Conservation (phyloP, 37 sponge, comb jelly and placozoan genomes). For the Ianthella basta region DNA sequence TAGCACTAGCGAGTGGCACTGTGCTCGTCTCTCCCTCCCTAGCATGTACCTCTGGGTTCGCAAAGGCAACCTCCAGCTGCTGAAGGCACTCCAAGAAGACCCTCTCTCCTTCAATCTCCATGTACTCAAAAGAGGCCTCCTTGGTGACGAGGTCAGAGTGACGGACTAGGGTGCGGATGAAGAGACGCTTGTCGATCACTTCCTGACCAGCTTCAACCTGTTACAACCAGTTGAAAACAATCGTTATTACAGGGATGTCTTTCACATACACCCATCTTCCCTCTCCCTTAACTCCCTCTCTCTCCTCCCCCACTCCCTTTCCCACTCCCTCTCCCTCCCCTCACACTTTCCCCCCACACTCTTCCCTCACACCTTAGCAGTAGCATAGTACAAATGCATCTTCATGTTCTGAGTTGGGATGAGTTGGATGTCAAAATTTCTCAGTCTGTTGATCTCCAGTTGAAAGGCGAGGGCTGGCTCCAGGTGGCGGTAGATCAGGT, state of each 20-base stretch:
- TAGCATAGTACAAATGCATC: slow-evolving; percentile 94
- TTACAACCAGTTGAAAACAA: background rate
- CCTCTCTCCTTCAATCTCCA: slow-evolving; percentile 96
- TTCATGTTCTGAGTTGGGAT: slow-evolving; percentile 85
- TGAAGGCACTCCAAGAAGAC: slow-evolving; percentile 92
- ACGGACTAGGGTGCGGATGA: slow-evolving; percentile 90
- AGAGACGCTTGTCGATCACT: slow-evolving; percentile 87
- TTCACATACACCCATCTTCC: background rate
- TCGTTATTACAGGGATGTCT: too few species aligned
- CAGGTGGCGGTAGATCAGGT: slow-evolving; percentile 94
- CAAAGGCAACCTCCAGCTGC: slow-evolving; percentile 88
- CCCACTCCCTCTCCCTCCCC: too few species aligned
- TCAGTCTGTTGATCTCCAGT: slow-evolving; percentile 90
- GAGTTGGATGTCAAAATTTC: slow-evolving; percentile 83
- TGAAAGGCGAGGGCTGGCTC: slow-evolving; percentile 99
- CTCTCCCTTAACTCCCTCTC: too few species aligned
- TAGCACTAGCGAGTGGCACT: too few species aligned
- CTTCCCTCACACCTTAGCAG: slow-evolving; percentile 73
- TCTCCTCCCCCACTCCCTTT: too few species aligned
- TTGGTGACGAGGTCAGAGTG: slow-evolving; percentile 92
- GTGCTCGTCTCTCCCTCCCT: too few species aligned
- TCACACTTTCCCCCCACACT: too few species aligned
- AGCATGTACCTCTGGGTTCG: slow-evolving; percentile 75
- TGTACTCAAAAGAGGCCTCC: slow-evolving; percentile 95
- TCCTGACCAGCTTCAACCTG: slow-evolving; percentile 71